Evolutionary conservation across 2,113 vertebrate species (phyloP), one percentile per base, ranked within the genome.

Genomic region (Saguinus midas): DNA sequence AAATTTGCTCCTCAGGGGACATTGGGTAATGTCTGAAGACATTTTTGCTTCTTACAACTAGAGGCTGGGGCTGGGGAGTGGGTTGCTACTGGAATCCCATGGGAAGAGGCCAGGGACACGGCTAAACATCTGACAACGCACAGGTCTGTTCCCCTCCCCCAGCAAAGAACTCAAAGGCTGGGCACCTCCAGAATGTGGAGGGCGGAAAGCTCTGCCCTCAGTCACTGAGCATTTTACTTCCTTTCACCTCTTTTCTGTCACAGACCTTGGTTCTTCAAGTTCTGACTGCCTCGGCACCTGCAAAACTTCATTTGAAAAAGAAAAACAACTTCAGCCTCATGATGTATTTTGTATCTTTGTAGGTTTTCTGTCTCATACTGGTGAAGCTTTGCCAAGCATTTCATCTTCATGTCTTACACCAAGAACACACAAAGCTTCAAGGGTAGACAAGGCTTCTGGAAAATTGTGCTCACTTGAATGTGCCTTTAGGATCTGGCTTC

Each of bases 321-420:
- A 72, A 40, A 68, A 32, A 18, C 32, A 32, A n/a, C 25, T 55
- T 88, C 35, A 89, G 72, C 50, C 73, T 97, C 8, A 32, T 66
- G 87, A 95, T 9, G 32, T 90, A 89, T 88, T 96, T 43, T 75
- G n/a, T 75, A 68, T 88, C 45, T 86, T 96, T 94, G 89, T 58
- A 92, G 70, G 50, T 78, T 95, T 90, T 88, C 78, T 83, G 45
- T 94, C 93, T 97, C 78, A 8, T 50, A 91, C 78, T 43, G 72
- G 10, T 1, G 48, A 82, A 35, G 3, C 43, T 83, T 35, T 93
- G 94, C 86, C 94, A 97, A 96, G n/a, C 40, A 75, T 76, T 72
- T 93, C 83, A 35, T 18, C 48, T 16, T 90, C 75, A 91, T 75
- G 75, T 95, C 75, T 73, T 57, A 18, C 79, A 73, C 82, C 83